A percentile compares a stretch with the other conserved stretches of the same genome.
These are phyloP conservation scores for Nomada fabriciana DNA, from an alignment of 2,888 invertebrate species.

Conservation along the genomic window DNA sequence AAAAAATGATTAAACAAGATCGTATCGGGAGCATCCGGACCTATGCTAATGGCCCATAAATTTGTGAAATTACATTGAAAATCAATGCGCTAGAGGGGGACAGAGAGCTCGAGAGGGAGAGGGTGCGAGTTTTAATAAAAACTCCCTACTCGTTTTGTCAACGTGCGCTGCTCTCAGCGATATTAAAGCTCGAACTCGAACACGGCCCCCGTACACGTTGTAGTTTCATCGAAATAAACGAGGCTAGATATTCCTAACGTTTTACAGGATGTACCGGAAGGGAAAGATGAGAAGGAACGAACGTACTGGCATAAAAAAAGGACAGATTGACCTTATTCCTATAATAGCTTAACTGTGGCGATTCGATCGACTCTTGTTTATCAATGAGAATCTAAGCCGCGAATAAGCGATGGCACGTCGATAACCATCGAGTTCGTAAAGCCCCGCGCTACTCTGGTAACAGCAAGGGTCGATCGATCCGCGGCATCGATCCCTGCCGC, in stretches of 20 bases:
- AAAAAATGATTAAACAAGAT: constrained; percentile 59
- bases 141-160: constrained; percentile 49
- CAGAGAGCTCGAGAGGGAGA: not conserved
- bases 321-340: constrained; percentile 27
- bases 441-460: not conserved
- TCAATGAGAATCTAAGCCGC: constrained; percentile 50
- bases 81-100: constrained; percentile 40
- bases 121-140: constrained; percentile 55
- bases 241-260: constrained; percentile 39
- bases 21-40: constrained; percentile 40
- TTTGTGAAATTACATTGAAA: constrained; percentile 60
- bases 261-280: constrained; percentile 10
- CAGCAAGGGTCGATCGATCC: constrained; percentile 28
- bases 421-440: constrained; percentile 41
- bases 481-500: constrained; percentile 28
- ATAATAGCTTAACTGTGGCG: constrained; percentile 10
- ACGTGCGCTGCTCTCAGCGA: constrained; percentile 55
- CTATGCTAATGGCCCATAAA: constrained; percentile 58
- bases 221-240: constrained; percentile 35
- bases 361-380: constrained; percentile 44
- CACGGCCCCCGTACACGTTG: constrained; percentile 23
- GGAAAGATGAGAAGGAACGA: not conserved
- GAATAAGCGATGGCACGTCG: constrained; percentile 48
- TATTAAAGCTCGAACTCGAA: constrained; percentile 57
- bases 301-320: not conserved